A percentile compares a stretch with the other conserved stretches of the same genome.
Conservation (phyloP, 2,888 invertebrate species). For the Lordiphosa fenestrarum region DNA sequence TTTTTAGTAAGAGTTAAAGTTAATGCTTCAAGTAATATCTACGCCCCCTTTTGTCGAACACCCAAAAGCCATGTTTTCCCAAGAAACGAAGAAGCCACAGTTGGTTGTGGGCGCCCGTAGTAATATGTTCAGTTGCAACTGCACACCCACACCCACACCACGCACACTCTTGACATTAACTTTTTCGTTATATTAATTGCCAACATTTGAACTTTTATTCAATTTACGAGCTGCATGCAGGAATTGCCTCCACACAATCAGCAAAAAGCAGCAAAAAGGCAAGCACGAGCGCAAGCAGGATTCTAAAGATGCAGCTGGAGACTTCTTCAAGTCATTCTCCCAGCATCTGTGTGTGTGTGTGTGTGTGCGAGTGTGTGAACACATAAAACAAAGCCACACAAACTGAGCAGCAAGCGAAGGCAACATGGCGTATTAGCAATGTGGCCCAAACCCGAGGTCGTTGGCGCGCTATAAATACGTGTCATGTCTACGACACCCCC, state of each 20-base stretch:
- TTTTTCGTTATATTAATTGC: conserved; percentile 79
- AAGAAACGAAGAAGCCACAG: conserved; percentile 27
- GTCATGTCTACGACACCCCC: conserved; percentile 47
- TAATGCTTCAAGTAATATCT: too few relatives aligned
- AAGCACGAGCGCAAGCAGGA: conserved; percentile 2
- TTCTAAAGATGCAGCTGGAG: conserved; percentile 14
- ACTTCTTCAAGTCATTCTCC: conserved; percentile 31
- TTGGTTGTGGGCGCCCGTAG: conserved; percentile 27
- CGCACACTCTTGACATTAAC: conserved; percentile 57
- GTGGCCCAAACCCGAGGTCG: conserved; percentile 51
- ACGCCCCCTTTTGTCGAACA: too few relatives aligned
- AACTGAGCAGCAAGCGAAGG: conserved; percentile 27
- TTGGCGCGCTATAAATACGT: conserved; percentile 66
- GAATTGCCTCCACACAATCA: conserved; percentile 39
- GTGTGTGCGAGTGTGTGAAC: conserved; percentile 11
- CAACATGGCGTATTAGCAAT: conserved; percentile 65
- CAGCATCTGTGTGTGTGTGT: background rate
- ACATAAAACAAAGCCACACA: conserved; percentile 35
- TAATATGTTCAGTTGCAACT: conserved; percentile 7
- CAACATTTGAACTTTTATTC: conserved; percentile 79
- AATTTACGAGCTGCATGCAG: conserved; percentile 74
- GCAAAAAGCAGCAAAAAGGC: conserved; percentile 40
- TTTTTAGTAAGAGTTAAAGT: too few relatives aligned
- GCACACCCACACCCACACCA: conserved; percentile 7
- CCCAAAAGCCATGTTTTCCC: conserved; percentile 1